Percentiles rank a stretch among this genome's conserved stretches.
Evolutionary conservation across 2,888 invertebrate genomes (phyloP).

Genomic region (Hemaris fuciformis): DNA sequence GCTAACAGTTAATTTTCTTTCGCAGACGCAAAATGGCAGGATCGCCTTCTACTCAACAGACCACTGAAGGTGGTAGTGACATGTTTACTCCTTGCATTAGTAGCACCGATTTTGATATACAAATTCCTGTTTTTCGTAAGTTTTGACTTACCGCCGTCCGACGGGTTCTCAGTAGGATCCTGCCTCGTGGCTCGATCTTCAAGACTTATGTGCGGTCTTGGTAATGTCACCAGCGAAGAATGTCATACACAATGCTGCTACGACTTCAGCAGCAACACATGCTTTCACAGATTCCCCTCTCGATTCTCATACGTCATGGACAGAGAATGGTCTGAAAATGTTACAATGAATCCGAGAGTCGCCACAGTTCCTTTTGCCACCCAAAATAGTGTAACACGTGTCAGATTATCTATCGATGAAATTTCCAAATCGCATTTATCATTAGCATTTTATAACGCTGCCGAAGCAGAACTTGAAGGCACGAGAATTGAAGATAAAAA

Average conservation of each 20-base stretch:
- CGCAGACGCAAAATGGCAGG: conserved; percentile 68
- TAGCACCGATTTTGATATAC: conserved; percentile 59
- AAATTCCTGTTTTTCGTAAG: conserved; percentile 49
- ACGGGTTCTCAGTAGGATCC: conserved; percentile 66
- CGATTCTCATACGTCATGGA: conserved; percentile 70
- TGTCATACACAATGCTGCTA: conserved; percentile 79
- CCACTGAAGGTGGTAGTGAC: conserved; percentile 51
- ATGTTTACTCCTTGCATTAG: conserved; percentile 43
- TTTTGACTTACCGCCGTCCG: conserved; percentile 48
- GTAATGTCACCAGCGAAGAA: conserved; percentile 42
- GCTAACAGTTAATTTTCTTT: too few relatives aligned
- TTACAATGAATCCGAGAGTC: conserved; percentile 52
- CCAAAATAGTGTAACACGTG: conserved; percentile 42
- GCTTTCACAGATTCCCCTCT: conserved; percentile 79
- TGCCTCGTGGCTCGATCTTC: conserved; percentile 52
- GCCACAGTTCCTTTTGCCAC: conserved; percentile 53
- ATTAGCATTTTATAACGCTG: conserved; percentile 57
- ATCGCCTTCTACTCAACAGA: conserved; percentile 60
- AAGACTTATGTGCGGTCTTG: conserved; percentile 64
- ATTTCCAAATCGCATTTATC: conserved; percentile 57
- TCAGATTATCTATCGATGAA: conserved; percentile 64
- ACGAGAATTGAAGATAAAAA: conserved; percentile 46
- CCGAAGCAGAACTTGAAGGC: conserved; percentile 33
- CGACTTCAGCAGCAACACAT: conserved; percentile 57
- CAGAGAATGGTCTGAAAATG: conserved; percentile 55